phyloP scores from a whole-genome alignment of 2,113 vertebrate species.

The Zapornia atra region DNA sequence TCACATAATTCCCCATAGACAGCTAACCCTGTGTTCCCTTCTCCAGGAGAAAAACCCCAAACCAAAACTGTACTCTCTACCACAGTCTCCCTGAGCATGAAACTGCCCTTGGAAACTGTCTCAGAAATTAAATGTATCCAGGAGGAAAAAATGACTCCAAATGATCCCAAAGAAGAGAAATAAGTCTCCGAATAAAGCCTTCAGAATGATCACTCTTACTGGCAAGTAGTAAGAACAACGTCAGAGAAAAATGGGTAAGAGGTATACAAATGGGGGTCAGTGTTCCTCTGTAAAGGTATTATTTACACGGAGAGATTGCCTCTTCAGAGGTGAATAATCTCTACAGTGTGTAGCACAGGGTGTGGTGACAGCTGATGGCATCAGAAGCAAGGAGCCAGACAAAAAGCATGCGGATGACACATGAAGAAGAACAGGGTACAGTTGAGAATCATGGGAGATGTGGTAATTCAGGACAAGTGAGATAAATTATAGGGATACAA shows the following conservation, averaged over 20 bases:
- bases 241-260: neutral
- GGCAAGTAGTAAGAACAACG: neutral
- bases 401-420: neutral
- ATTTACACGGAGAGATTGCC: neutral
- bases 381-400: neutral
- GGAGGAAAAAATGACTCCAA: neutral
- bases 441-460: neutral
- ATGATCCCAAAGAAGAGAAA: neutral
- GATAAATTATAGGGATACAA: constrained; percentile 18
- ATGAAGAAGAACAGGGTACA: neutral
- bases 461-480: neutral
- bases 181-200: neutral
- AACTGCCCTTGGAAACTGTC: neutral
- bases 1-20: constrained; percentile 43
- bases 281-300: constrained; percentile 39
- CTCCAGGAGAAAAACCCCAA: neutral
- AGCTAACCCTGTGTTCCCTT: neutral
- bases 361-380: neutral
- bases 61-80: neutral
- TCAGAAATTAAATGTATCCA: neutral
- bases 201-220: neutral
- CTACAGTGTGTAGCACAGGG: neutral
- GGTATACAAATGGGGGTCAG: neutral
- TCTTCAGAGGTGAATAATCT: neutral
- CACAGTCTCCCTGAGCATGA: neutral